Evolutionary conservation across 2,888 invertebrate genomes (phyloP), one percentile per base, ranked within the genome.

Genomic region (Liodrosophila aerea): DNA sequence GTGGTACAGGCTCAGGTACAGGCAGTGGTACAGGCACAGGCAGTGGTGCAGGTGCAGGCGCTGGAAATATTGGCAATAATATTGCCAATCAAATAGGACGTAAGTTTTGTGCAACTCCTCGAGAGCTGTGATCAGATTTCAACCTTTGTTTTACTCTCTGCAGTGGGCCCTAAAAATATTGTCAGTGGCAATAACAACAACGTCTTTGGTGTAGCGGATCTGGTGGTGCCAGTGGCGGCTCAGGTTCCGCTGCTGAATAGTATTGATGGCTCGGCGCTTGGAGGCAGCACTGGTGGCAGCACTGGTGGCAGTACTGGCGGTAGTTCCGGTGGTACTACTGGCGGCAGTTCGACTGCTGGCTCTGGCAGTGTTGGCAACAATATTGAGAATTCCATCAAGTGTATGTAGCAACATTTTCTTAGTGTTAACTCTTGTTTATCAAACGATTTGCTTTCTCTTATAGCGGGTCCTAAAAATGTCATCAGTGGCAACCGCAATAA

Each of bases 101-200:
- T 64, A 41, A 57, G 63, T 47, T 4, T 11, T 7, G 0, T n/a
- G n/a, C 2, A n/a, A 27, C 18, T 3, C 4, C 5, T 22, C 9
- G n/a, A 11, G 7, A 5, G 22, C 5, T 22, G 5, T 22, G 22
- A n/a, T 22, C 1, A 1, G 9, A 7, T 11, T 9, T 7, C 0
- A 41, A 50, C 31, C 7, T 1, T 0, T 4, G 3, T 11, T 4
- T 40, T 7, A 3, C n/a, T 31, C n/a, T 16, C 22, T 36, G 1
- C 11, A 64, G 64, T 9, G 30, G 53, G 46, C 7, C 34, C 53
- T 1, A 36, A 53, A 2, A 39, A 34, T 1, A 1, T 44, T 1
- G 18, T 73, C 5, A 29, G 2, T 0, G 73, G 74, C 0, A 15
- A 34, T 7, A 37, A 30, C 1, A 74, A 71, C 11, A 12, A n/a